Base-by-base conservation (phyloP, 1,140 invertebrate species). In the Tetragnatha versicolor region DNA sequence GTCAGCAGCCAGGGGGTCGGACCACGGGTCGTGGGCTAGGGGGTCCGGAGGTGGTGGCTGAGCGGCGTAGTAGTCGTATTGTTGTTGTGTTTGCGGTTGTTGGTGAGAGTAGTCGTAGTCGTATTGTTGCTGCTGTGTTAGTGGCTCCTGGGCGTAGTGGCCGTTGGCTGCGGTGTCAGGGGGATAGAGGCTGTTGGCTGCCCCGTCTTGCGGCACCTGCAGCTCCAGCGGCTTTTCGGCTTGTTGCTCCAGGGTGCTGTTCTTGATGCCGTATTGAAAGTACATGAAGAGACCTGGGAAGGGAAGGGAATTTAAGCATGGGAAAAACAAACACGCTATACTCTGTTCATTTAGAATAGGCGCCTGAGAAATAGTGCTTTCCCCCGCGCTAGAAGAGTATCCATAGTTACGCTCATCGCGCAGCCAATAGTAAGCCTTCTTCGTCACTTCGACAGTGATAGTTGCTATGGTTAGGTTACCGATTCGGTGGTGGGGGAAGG, bases 241-340 rank as follows among this genome's bases (percentile, higher is more conserved):
- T 81, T 61, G 80, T 35, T 45, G 5, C 25, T 83, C 84, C 5
- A 83, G 63, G 2, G 79, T 76, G 69, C 82, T 84, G 49, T 84
- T 81, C 60, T 84, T 84, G 31, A 85, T 85, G 9, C 84, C 84
- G 76, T 85, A 84, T 37, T 81, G 81, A 81, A 85, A 85, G 77
- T 85, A 85, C 70, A 85, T 82, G 35, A 82, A 79, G 37, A 85
- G 58, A 20, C 84, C 84, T 85, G 49, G 20, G 27, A 4, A 31
- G 33, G 33, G 0, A 29, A 12, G 5, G 27, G 17, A n/a, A n/a
- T n/a, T n/a, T n/a, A n/a, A n/a, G n/a, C n/a, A n/a, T n/a, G n/a
- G n/a, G n/a, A n/a, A n/a, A n/a, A n/a, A n/a, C n/a, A n/a, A n/a
- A n/a, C n/a, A n/a, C n/a, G n/a, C n/a, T n/a, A n/a, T n/a, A n/a